Percentiles rank a stretch among this genome's conserved stretches.
Evolutionary conservation across 1,140 invertebrate genomes (phyloP).

Genomic region (Brachionus plicatilis): DNA sequence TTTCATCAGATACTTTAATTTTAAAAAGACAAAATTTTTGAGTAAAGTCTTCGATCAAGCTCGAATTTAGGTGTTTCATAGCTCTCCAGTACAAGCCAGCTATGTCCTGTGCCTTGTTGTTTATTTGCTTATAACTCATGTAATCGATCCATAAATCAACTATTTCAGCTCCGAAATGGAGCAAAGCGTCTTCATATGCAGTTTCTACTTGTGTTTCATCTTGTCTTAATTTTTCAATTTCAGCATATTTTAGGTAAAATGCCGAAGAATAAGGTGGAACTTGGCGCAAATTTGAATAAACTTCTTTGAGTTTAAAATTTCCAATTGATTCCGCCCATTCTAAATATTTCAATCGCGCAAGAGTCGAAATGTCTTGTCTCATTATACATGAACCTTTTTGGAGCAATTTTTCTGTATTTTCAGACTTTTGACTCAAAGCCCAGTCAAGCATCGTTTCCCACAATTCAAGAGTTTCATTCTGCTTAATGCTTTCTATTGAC

Average conservation of each 20-base stretch:
- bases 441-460: neutral
- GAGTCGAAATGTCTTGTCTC: neutral
- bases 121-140: neutral
- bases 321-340: neutral
- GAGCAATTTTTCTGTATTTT: slow-evolving; percentile 3
- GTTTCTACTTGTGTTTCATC: neutral
- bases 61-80: neutral
- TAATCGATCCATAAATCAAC: slow-evolving; percentile 12
- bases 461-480: neutral
- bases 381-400: slow-evolving; percentile 19
- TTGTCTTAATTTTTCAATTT: neutral
- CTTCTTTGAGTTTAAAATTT: neutral
- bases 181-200: slow-evolving; percentile 26
- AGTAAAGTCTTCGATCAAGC: neutral
- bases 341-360: neutral
- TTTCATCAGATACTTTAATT: neutral
- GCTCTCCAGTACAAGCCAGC: slow-evolving; percentile 22
- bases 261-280: neutral
- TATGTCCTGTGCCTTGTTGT: neutral
- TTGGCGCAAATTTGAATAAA: neutral
- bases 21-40: slow-evolving; percentile 40
- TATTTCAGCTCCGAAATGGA: neutral
- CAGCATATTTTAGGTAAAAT: slow-evolving; percentile 12
- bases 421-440: neutral
- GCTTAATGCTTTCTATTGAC: neutral